phyloP scores from a whole-genome alignment of 2,888 invertebrate genomes.

The Argynnis bischoffii region DNA sequence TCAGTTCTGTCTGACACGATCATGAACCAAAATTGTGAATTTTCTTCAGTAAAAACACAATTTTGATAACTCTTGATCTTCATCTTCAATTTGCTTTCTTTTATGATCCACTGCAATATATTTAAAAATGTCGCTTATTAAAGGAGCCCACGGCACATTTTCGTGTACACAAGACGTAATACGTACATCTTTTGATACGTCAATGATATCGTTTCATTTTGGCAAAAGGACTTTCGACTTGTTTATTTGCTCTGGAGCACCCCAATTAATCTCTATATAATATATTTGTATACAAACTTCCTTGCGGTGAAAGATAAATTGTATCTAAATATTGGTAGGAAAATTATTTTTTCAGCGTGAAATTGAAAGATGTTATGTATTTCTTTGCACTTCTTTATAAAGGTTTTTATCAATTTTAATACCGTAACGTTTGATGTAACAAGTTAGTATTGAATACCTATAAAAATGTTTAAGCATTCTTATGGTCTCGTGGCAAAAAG shows the following conservation, averaged over 20 bases:
- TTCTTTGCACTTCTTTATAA: not conserved
- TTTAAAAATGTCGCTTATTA: slow-evolving; percentile 11
- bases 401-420: not conserved
- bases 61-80: slow-evolving; percentile 49
- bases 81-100: slow-evolving; percentile 52
- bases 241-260: slow-evolving; percentile 36
- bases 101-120: slow-evolving; percentile 29
- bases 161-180: slow-evolving; percentile 35
- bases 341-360: slow-evolving; percentile 13
- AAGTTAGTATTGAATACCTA: too few species aligned
- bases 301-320: slow-evolving; percentile 16
- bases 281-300: not conserved
- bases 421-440: too few species aligned
- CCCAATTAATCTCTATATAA: slow-evolving; percentile 37
- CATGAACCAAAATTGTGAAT: slow-evolving; percentile 36
- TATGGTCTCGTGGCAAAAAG: too few species aligned
- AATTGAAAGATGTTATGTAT: slow-evolving; percentile 6
- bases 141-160: slow-evolving; percentile 19
- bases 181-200: slow-evolving; percentile 45
- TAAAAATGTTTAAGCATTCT: too few species aligned
- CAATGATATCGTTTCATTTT: slow-evolving; percentile 32
- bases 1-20: slow-evolving; percentile 21
- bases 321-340: slow-evolving; percentile 15
- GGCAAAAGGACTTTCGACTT: slow-evolving; percentile 28
- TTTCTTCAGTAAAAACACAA: slow-evolving; percentile 39